A percentile compares a stretch with the other conserved stretches of the same genome.
These are phyloP conservation scores for Chymomyza fuscimana DNA, from an alignment of 2,888 invertebrate species.

Conservation along the genomic window DNA sequence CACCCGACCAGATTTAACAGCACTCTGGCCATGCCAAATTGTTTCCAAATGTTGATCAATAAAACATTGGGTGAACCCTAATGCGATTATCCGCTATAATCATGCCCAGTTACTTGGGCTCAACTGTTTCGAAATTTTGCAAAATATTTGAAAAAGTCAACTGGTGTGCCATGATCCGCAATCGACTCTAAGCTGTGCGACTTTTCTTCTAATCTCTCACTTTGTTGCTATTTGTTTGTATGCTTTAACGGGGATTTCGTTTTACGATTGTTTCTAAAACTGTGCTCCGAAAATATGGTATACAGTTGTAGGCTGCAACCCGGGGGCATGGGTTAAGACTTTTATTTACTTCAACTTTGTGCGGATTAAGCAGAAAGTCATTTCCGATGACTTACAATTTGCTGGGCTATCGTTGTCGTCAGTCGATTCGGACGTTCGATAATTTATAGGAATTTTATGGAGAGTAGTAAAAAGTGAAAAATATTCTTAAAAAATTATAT, in stretches of 20 bases:
- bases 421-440: not conserved
- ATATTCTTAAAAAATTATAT: too few relatives aligned
- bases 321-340: slow-evolving; percentile 42
- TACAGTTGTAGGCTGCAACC: not conserved
- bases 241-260: slow-evolving; percentile 68
- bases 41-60: slow-evolving; percentile 80
- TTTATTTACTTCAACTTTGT: slow-evolving; percentile 63
- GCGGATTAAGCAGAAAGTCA: slow-evolving; percentile 65
- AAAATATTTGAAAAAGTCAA: slow-evolving; percentile 78
- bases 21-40: slow-evolving; percentile 49
- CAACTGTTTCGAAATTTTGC: slow-evolving; percentile 62
- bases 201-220: slow-evolving; percentile 53
- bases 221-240: slow-evolving; percentile 69
- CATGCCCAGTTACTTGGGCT: slow-evolving; percentile 59
- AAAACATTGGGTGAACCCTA: slow-evolving; percentile 56
- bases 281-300: slow-evolving; percentile 26
- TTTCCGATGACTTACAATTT: slow-evolving; percentile 35
- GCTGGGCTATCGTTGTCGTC: not conserved
- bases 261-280: slow-evolving; percentile 47
- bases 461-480: too few relatives aligned
- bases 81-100: slow-evolving; percentile 78
- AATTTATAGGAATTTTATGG: too few relatives aligned
- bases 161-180: slow-evolving; percentile 22
- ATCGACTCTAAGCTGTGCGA: slow-evolving; percentile 52
- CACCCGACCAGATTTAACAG: slow-evolving; percentile 36